Evolutionary conservation across 2,113 vertebrate species (phyloP), one percentile per base, ranked within the genome.

Genomic region (Oreochromis spilurus): DNA sequence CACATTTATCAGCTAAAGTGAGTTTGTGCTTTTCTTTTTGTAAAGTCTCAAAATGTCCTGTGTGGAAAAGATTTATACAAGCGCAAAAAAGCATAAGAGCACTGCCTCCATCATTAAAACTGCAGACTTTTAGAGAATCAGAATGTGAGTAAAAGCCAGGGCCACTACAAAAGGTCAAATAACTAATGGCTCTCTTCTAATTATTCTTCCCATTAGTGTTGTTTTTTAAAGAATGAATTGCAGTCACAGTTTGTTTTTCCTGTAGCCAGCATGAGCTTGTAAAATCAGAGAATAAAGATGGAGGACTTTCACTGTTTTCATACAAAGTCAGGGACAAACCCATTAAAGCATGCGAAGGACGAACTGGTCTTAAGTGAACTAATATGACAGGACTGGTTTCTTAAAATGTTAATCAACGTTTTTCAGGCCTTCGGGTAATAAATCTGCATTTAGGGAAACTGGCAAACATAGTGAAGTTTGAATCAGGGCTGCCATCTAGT

Each of bases 401-500:
- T 54, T 16, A 48, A 81, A 26, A 5, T 48, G 38, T 54, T 16
- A 53, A 45, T 29, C 0, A 34, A 19, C 29, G 48, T 13, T 52
- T 45, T 26, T 40, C 53, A 53, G 77, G 21, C 16, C 17, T 72
- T 21, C 10, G 8, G n/a, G 10, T 7, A 12, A 16, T 24, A 11
- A 24, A 40, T 11, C 1, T 7, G 34, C 26, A 45, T 50, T 50
- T 21, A 62, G 2, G 9, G 9, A 38, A 52, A 4, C 14, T 10
- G 12, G 2, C 16, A 2, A 40, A 5, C 6, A 5, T 29, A 16
- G 52, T 50, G 4, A 77, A 81, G 31, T 26, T 2, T 88, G 48
- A 65, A 6, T 58, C 55, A 43, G 43, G 29, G 83, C 88, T 92
- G 88, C 92, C 89, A 86, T 77, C 94, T 91, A 50, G 82, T 88